Percentiles rank a stretch among this genome's conserved stretches.
Evolutionary conservation across 1,140 invertebrate genomes (phyloP).

Genomic region (Ganaspis sp.): DNA sequence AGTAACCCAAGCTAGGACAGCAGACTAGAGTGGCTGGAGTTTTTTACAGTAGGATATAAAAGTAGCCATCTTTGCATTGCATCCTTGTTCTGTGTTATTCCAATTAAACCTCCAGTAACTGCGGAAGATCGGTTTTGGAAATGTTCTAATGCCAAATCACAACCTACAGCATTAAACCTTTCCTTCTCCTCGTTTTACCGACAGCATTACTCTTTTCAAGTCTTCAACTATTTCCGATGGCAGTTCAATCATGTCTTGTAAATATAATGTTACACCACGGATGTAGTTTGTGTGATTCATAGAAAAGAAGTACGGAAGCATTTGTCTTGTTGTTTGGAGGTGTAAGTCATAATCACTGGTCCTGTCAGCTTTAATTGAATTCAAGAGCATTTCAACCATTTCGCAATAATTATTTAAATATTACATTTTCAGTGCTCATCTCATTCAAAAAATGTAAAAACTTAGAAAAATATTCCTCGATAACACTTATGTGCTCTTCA

Average conservation of each 20-base stretch:
- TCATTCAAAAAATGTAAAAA: not conserved
- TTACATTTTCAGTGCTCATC: not conserved
- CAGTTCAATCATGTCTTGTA: not conserved
- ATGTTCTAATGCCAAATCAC: conserved; percentile 49
- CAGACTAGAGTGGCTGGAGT: not conserved
- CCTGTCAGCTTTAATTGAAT: not conserved
- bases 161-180: conserved; percentile 7
- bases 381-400: not conserved
- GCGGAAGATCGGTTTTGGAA: conserved; percentile 50
- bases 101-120: conserved; percentile 57
- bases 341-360: not conserved
- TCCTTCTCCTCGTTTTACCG: not conserved
- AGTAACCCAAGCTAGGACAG: not conserved
- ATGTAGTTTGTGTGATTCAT: conserved; percentile 19
- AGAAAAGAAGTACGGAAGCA: not conserved
- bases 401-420: not conserved
- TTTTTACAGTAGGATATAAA: conserved; percentile 51
- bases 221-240: not conserved
- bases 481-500: not conserved
- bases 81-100: conserved; percentile 55
- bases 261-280: not conserved
- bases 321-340: not conserved
- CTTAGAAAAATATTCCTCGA: not conserved
- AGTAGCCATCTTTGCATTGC: conserved; percentile 52
- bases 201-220: conserved; percentile 1